These are phyloP conservation scores for Mylabris sibirica DNA, from an alignment of 2,888 invertebrate genomes.

Conservation along the genomic window DNA sequence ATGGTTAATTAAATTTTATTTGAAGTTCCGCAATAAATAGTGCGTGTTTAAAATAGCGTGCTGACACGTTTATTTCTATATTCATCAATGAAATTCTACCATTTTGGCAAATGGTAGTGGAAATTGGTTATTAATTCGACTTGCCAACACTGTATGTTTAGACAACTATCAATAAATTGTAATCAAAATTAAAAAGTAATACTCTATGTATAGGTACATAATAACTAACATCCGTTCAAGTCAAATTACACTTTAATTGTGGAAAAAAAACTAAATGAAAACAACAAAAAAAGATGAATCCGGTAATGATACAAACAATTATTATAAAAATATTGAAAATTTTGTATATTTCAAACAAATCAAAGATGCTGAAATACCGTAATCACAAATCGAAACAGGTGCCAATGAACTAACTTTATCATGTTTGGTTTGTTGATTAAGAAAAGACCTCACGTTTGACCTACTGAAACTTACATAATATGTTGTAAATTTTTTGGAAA, in stretches of 20 bases:
- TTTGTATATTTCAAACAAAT: not conserved
- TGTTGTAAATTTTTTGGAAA: too few relatives aligned
- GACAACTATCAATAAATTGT: not conserved
- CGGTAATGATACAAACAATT: too few relatives aligned
- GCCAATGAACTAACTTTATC: constrained; percentile 6
- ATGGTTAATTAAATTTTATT: too few relatives aligned
- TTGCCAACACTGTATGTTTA: too few relatives aligned
- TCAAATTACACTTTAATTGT: not conserved
- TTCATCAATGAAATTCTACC: too few relatives aligned
- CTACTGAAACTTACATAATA: not conserved
- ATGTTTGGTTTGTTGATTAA: not conserved
- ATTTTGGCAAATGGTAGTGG: too few relatives aligned
- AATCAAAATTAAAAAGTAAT: not conserved
- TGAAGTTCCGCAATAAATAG: too few relatives aligned
- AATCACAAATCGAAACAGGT: not conserved
- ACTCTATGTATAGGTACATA: not conserved
- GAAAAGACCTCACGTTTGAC: constrained; percentile 3
- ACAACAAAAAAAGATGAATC: too few relatives aligned
- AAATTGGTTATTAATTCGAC: too few relatives aligned
- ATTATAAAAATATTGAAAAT: not conserved
- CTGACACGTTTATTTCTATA: too few relatives aligned
- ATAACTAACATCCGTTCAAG: not conserved
- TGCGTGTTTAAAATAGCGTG: too few relatives aligned
- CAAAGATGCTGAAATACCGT: constrained; percentile 11
- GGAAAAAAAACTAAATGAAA: not conserved